Evolutionary conservation across 2,888 invertebrate genomes (phyloP), one percentile per base, ranked within the genome.

Genomic region (Lepidocyrtoides sp.): DNA sequence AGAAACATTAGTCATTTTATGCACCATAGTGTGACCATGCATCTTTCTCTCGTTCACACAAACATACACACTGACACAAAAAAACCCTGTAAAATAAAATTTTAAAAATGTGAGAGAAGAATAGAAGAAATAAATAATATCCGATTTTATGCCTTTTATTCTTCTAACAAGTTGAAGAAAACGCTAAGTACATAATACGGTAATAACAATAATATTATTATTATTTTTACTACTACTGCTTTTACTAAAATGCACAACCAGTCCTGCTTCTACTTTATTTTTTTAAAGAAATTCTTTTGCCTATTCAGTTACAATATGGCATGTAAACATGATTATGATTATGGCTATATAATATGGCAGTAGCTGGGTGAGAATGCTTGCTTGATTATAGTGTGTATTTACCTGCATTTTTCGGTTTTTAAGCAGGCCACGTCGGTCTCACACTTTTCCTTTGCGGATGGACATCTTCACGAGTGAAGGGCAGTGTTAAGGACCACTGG

Each of bases 11-110:
- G 75, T 89, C 89, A 89, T 89, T 89, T 89, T 75, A 48, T 51
- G 89, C 89, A 84, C 89, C 89, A 89, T 89, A 77, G 89, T 89
- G 89, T 89, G 89, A 89, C 89, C 84, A 89, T 84, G 88, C 88
- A 75, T 89, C 83, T 89, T 72, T 57, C 82, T 57, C 72, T 79
- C 23, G 82, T 83, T 83, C 83, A 63, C 36, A 82, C 41, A 63
- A 26, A 54, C 36, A 66, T 17, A 85, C n/a, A 48, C 41, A 60
- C 60, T n/a, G n/a, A n/a, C n/a, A n/a, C n/a, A n/a, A n/a, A n/a
- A n/a, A n/a, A n/a, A n/a, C n/a, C n/a, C n/a, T n/a, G n/a, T n/a
- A n/a, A n/a, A n/a, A n/a, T n/a, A n/a, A 82, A 4, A 54, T 77
- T 36, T 29, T 32, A 20, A 60, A 60, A 60, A 23, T 23, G 4